Conservation (phyloP, 2,888 invertebrate genomes). For the Drosophila infuscata region DNA sequence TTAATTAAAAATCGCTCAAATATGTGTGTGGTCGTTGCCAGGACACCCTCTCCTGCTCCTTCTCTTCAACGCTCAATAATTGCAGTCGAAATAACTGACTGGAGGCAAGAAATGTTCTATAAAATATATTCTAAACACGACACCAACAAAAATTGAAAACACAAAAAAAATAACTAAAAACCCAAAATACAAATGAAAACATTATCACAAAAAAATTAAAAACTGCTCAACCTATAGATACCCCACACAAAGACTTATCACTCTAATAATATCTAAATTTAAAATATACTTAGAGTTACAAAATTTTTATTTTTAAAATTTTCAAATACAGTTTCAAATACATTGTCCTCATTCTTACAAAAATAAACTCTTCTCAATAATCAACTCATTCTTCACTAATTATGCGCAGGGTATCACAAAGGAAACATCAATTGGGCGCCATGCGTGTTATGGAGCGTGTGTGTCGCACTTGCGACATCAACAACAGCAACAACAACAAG, state of each 20-base stretch:
- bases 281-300: neutral
- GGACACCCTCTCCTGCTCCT: slow-evolving; percentile 36
- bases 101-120: slow-evolving; percentile 46
- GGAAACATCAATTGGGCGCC: slow-evolving; percentile 24
- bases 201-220: neutral
- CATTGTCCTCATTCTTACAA: neutral
- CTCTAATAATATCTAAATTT: neutral
- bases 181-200: neutral
- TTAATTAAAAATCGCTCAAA: slow-evolving; percentile 75
- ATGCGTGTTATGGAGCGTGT: slow-evolving; percentile 28
- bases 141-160: slow-evolving; percentile 17
- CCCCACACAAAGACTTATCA: neutral
- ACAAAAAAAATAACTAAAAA: neutral
- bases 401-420: slow-evolving; percentile 33
- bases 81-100: no score
- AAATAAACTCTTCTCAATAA: neutral
- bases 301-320: neutral
- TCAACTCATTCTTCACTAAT: slow-evolving; percentile 2
- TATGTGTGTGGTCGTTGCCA: slow-evolving; percentile 27
- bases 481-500: slow-evolving; percentile 8
- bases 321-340: neutral
- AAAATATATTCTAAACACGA: slow-evolving; percentile 57
- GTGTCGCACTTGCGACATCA: slow-evolving; percentile 38
- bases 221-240: neutral
- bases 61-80: slow-evolving; percentile 40